These are phyloP conservation scores for Malurus cyaneus DNA, from an alignment of 2,113 vertebrate genomes.

Conservation along the genomic window DNA sequence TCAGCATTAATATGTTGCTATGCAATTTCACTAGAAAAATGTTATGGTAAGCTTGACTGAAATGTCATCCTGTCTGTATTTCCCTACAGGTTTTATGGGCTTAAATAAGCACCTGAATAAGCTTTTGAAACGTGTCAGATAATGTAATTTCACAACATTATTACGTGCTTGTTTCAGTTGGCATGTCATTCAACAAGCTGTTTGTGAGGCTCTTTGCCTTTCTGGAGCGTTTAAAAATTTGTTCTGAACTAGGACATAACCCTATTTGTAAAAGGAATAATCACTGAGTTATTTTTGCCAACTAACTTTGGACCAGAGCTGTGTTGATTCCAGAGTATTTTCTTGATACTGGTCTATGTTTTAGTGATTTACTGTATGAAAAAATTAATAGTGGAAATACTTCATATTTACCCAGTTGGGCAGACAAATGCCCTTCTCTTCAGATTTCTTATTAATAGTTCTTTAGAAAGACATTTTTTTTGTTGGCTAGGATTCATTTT, in stretches of 20 bases:
- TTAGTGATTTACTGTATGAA: constrained; percentile 24
- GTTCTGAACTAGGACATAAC: constrained; percentile 4
- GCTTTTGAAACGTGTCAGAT: constrained; percentile 66
- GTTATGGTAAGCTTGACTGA: constrained; percentile 67
- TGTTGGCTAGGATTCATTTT: neutral
- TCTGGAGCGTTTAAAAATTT: constrained; percentile 42
- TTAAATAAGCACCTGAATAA: constrained; percentile 73
- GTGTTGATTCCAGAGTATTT: constrained; percentile 6
- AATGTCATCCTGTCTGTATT: constrained; percentile 63
- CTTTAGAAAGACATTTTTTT: neutral
- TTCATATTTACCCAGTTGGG: constrained; percentile 21
- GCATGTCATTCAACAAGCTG: constrained; percentile 37
- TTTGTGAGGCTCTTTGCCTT: constrained; percentile 43
- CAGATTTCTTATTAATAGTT: constrained; percentile 28
- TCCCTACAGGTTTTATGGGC: constrained; percentile 37
- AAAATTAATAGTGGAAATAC: constrained; percentile 16
- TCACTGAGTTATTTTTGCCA: constrained; percentile 36
- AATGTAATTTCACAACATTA: constrained; percentile 60
- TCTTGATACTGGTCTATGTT: constrained; percentile 26
- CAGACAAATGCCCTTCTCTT: constrained; percentile 32
- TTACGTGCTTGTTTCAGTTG: constrained; percentile 63
- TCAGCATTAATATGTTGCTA: constrained; percentile 44
- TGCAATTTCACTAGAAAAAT: constrained; percentile 63
- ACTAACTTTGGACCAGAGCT: constrained; percentile 31
- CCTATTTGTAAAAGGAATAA: constrained; percentile 13